Evolutionary conservation across 2,888 invertebrate species (phyloP).

Genomic region (Rhagonycha fulva): DNA sequence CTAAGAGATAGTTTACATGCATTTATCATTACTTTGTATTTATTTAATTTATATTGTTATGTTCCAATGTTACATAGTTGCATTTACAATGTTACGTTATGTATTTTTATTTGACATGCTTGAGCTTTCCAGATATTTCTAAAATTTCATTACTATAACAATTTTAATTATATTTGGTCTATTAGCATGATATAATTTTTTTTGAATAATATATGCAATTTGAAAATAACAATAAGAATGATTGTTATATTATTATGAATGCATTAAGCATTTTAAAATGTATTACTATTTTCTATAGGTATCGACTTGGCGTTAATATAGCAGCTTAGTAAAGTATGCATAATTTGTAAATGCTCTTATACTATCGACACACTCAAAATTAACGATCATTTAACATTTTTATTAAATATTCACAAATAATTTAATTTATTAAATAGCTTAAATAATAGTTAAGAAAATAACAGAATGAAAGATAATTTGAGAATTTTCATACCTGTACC

Average conservation of each 20-base stretch:
- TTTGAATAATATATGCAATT: background rate
- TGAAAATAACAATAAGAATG: background rate
- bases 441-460: too few species aligned
- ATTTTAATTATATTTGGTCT: background rate
- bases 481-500: too few species aligned
- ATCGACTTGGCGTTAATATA: background rate
- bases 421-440: too few species aligned
- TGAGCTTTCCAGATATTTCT: background rate
- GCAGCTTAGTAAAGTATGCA: background rate
- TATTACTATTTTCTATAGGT: background rate
- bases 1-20: background rate
- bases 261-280: background rate
- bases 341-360: background rate
- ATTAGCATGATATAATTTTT: background rate
- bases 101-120: slow-evolving; percentile 2
- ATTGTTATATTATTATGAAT: background rate
- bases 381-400: too few species aligned
- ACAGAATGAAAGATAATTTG: too few species aligned
- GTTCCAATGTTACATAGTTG: too few species aligned
- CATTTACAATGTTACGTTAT: slow-evolving; percentile 4
- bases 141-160: background rate
- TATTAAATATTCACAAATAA: too few species aligned
- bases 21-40: slow-evolving; percentile 4
- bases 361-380: too few species aligned
- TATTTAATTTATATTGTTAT: too few species aligned